These are phyloP conservation scores for Chondrilla cf. caribensis DNA, from an alignment of 37 sponge, comb jelly and placozoan genomes.

Conservation along the genomic window DNA sequence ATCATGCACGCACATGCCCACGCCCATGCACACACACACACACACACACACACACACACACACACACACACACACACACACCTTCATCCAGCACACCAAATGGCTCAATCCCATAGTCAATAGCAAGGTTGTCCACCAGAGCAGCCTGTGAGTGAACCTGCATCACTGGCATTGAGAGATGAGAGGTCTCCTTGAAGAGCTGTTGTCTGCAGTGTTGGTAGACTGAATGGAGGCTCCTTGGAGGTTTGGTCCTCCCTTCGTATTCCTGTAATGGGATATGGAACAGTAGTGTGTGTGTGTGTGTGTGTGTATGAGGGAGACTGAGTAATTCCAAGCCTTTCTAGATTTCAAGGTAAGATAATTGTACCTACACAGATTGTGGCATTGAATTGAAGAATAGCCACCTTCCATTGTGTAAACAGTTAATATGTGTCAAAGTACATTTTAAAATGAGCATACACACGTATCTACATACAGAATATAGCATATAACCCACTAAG, in stretches of 20 bases:
- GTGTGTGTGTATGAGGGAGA: too few relatives aligned
- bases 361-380: too few relatives aligned
- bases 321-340: too few relatives aligned
- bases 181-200: constrained; percentile 12
- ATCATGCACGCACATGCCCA: too few relatives aligned
- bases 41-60: too few relatives aligned
- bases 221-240: constrained; percentile 7
- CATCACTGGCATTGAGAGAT: background rate
- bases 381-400: too few relatives aligned
- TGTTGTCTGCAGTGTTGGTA: constrained; percentile 22
- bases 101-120: constrained; percentile 25
- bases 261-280: background rate
- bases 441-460: background rate
- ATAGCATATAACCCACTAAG: background rate
- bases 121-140: constrained; percentile 9
- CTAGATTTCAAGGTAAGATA: too few relatives aligned
- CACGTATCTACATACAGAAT: background rate
- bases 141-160: constrained; percentile 1
- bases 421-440: too few relatives aligned
- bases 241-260: background rate
- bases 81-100: constrained; percentile 19
- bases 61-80: constrained; percentile 8
- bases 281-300: background rate
- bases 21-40: too few relatives aligned
- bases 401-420: too few relatives aligned